phyloP scores from a whole-genome alignment of 37 sponge, comb jelly and placozoan genomes.

The Mnemiopsis leidyi region DNA sequence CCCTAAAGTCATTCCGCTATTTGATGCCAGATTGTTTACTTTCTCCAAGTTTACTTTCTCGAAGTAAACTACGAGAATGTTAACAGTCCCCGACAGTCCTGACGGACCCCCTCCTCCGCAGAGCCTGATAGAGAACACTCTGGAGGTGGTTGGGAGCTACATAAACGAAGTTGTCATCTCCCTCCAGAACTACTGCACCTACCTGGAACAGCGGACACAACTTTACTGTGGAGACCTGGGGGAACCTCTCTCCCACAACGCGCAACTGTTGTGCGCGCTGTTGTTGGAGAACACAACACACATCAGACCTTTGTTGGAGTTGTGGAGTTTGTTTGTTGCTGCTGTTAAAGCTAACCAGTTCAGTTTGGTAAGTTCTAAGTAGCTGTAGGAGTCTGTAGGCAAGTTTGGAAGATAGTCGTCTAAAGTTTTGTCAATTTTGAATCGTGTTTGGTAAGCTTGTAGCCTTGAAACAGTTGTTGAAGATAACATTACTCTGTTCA shows the following conservation, averaged over 20 bases:
- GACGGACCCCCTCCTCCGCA: too few relatives aligned
- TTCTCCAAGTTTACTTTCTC: too few relatives aligned
- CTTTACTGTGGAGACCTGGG: neutral
- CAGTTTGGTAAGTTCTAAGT: slow-evolving; percentile 23
- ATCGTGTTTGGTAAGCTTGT: too few relatives aligned
- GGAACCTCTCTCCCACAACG: slow-evolving; percentile 21
- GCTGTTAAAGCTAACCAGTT: neutral
- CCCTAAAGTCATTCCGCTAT: too few relatives aligned
- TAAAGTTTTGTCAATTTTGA: too few relatives aligned
- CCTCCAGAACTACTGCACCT: slow-evolving; percentile 43
- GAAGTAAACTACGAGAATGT: too few relatives aligned
- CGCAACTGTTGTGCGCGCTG: neutral
- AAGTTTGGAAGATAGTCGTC: too few relatives aligned
- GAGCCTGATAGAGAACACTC: slow-evolving; percentile 33
- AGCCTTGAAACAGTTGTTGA: too few relatives aligned
- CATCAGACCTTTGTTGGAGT: slow-evolving; percentile 40
- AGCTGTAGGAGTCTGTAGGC: too few relatives aligned
- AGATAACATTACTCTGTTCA: too few relatives aligned
- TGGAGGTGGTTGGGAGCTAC: slow-evolving; percentile 9
- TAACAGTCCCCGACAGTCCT: too few relatives aligned
- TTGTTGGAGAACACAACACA: neutral
- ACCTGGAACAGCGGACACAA: neutral
- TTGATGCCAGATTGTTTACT: too few relatives aligned
- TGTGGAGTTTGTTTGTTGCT: neutral
- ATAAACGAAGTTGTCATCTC: neutral